These are phyloP conservation scores for Apotomis turbidana DNA, from an alignment of 2,888 invertebrate species.

Conservation along the genomic window DNA sequence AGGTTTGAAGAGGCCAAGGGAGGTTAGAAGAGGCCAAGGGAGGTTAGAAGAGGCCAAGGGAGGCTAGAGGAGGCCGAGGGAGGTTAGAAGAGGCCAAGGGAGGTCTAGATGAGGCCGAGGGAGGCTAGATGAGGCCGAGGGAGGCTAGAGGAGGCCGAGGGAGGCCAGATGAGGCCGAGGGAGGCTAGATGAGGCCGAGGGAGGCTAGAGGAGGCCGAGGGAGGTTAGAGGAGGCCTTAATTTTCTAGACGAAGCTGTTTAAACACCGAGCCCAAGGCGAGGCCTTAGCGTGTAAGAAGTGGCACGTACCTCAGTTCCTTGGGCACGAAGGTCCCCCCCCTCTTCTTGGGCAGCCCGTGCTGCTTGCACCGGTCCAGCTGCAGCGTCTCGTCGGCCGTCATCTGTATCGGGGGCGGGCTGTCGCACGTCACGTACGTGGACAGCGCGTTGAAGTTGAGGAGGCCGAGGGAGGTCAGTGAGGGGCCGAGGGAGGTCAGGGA, in stretches of 20 bases:
- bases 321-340: conserved; percentile 88
- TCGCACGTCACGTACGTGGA: conserved; percentile 89
- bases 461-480: conserved; percentile 66
- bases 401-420: conserved; percentile 91
- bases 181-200: no score
- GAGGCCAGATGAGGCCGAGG: no score
- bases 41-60: conserved; percentile 34
- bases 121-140: conserved; percentile 59
- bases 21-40: conserved; percentile 66
- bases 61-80: conserved; percentile 58
- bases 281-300: no score
- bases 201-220: no score
- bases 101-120: no score
- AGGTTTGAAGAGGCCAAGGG: conserved; percentile 34
- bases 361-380: conserved; percentile 88
- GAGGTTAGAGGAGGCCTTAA: no score
- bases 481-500: no score
- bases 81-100: conserved; percentile 71
- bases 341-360: conserved; percentile 88
- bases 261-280: no score
- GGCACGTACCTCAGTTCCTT: conserved; percentile 78
- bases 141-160: no score
- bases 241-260: no score
- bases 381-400: conserved; percentile 89
- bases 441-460: conserved; percentile 79